These are phyloP conservation scores for Leptopilina boulardi DNA, from an alignment of 1,140 invertebrate genomes.

Conservation along the genomic window DNA sequence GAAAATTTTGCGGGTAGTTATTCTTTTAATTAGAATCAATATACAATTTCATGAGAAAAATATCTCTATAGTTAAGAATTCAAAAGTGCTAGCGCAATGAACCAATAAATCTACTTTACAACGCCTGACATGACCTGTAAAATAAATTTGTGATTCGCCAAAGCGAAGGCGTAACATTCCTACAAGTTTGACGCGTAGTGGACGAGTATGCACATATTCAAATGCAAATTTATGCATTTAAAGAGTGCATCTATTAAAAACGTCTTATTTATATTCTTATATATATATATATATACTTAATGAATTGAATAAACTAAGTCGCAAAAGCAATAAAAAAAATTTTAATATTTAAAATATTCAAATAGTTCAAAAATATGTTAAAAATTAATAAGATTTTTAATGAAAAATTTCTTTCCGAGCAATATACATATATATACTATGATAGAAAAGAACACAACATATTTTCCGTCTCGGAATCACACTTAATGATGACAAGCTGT, in stretches of 20 bases:
- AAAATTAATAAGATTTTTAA: background rate
- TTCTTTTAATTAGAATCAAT: too few relatives aligned
- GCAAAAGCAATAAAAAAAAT: background rate
- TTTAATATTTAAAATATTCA: too few relatives aligned
- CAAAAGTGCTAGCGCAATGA: conserved; percentile 25
- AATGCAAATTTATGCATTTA: conserved; percentile 26
- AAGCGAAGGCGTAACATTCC: conserved; percentile 63
- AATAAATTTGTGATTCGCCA: conserved; percentile 52
- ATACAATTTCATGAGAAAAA: background rate
- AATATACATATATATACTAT: too few relatives aligned
- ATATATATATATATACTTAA: background rate
- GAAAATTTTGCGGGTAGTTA: too few relatives aligned
- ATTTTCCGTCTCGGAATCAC: conserved; percentile 49
- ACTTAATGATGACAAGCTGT: conserved; percentile 61
- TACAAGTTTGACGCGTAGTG: conserved; percentile 40
- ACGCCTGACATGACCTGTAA: conserved; percentile 42
- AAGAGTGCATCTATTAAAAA: conserved; percentile 4
- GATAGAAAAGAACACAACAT: conserved; percentile 9
- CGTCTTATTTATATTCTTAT: background rate
- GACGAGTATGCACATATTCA: conserved; percentile 34
- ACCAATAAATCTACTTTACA: conserved; percentile 31
- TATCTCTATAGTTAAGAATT: background rate
- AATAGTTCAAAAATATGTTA: too few relatives aligned
- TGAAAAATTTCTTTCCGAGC: background rate
- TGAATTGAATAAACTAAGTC: background rate